A percentile compares a stretch with the other conserved stretches of the same genome.
Evolutionary conservation across 2,888 invertebrate species (phyloP).

Genomic region (Polyommatus iphigenia): DNA sequence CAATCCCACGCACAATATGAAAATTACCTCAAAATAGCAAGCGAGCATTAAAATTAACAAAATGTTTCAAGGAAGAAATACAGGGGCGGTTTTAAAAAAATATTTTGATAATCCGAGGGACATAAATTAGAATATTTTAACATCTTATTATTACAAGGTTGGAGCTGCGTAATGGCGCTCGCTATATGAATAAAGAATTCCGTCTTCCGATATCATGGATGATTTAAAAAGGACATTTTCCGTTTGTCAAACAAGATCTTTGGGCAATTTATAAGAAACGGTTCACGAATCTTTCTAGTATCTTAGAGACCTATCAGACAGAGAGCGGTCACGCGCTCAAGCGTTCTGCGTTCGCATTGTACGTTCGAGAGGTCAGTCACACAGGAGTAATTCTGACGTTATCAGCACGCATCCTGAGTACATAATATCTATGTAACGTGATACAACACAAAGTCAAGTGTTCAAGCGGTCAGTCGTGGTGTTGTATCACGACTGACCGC

Average conservation of each 20-base stretch:
- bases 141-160: constrained; percentile 28
- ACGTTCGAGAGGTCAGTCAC: too few species aligned
- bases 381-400: too few species aligned
- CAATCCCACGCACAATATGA: neutral
- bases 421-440: too few species aligned
- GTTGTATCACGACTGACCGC: too few species aligned
- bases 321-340: too few species aligned
- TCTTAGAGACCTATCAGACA: too few species aligned
- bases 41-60: constrained; percentile 18
- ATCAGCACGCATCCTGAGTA: too few species aligned
- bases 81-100: constrained; percentile 16
- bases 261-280: neutral
- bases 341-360: too few species aligned
- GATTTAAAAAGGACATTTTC: constrained; percentile 6
- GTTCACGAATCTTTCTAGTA: neutral
- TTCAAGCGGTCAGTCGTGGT: too few species aligned
- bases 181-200: constrained; percentile 15
- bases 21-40: neutral
- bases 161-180: neutral
- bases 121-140: constrained; percentile 31
- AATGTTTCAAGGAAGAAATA: constrained; percentile 16
- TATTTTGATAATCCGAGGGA: constrained; percentile 19
- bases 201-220: neutral
- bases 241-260: neutral
- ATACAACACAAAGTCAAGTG: too few species aligned